Base-by-base conservation (phyloP, 2,888 invertebrate genomes). In the Parnassius orleans region DNA sequence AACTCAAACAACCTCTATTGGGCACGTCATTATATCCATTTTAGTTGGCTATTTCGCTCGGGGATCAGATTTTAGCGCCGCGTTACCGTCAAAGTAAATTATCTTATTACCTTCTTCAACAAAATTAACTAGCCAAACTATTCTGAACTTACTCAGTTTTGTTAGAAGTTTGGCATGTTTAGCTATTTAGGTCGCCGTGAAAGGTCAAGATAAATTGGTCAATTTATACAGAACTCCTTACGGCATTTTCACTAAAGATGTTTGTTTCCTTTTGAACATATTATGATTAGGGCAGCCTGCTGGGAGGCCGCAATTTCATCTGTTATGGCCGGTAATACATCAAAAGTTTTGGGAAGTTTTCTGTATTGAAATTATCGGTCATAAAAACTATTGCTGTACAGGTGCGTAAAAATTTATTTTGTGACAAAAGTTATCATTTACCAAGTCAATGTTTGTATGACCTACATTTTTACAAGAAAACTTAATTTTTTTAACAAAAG, bases 71-170 rank as follows among this genome's bases (percentile, higher is more conserved):
- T 79, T 76, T 75, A 77, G 71, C 67, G 69, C 72, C 66, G 72
- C 76, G 78, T 80, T 80, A 78, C 63, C 67, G 68, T 67, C 64
- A 72, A 76, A 77, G 79, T 78, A 80, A 82, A 83, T 80, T 79
- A 77, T 79, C 76, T 79, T 80, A 79, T 82, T 81, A 81, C 74
- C 74, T 73, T 73, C 71, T 72, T 72, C 74, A 73, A 74, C 70
- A 70, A 73, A 77, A 72, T 68, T 72, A 67, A 63, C 50, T 59
- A 59, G 61, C 76, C 72, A 69, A 59, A 62, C 42, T 71, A 73
- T 64, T 47, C 52, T 59, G 73, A 69, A 53, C 72, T 62, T 46
- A 55, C 62, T 52, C 59, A 61, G 51, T 66, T 65, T 63, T 56
- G 62, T 60, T 48, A 59, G 50, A 53, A 57, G 58, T 65, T 61